These are phyloP conservation scores for Agrilus mali DNA, from an alignment of 2,888 invertebrate species.

Conservation along the genomic window DNA sequence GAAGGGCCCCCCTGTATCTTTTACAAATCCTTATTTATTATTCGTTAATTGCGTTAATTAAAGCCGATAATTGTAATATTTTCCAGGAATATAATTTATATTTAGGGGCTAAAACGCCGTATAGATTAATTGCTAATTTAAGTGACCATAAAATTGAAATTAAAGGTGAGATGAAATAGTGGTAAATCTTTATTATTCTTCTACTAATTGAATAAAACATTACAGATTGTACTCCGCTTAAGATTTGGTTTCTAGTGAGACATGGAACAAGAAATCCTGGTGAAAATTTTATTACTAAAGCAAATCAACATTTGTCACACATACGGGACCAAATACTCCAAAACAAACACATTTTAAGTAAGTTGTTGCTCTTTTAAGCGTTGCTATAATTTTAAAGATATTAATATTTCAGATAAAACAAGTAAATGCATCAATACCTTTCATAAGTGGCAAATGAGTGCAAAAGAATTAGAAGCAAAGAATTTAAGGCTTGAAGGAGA, in stretches of 20 bases:
- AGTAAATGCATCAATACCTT: slow-evolving; percentile 22
- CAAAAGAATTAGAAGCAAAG: slow-evolving; percentile 43
- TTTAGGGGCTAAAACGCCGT: slow-evolving; percentile 60
- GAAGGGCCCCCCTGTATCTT: too few species aligned
- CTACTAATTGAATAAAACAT: background rate
- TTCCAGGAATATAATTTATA: slow-evolving; percentile 28
- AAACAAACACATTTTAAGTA: too few species aligned
- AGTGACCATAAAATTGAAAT: slow-evolving; percentile 46
- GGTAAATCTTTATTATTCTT: background rate
- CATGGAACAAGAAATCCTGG: slow-evolving; percentile 67
- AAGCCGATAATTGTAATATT: slow-evolving; percentile 9
- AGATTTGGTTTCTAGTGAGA: slow-evolving; percentile 63
- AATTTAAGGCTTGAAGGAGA: slow-evolving; percentile 59
- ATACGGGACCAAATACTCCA: too few species aligned
- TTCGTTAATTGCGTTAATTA: background rate
- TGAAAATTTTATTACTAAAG: too few species aligned
- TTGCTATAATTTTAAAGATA: too few species aligned
- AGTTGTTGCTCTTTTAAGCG: too few species aligned
- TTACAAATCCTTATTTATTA: too few species aligned
- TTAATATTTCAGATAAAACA: too few species aligned
- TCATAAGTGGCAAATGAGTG: slow-evolving; percentile 43
- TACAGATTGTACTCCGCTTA: slow-evolving; percentile 28
- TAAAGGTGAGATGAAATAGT: slow-evolving; percentile 36
- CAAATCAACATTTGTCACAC: too few species aligned
- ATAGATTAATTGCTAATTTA: slow-evolving; percentile 53